phyloP scores from a whole-genome alignment of 2,888 invertebrate genomes.

The Ochropacha duplaris region DNA sequence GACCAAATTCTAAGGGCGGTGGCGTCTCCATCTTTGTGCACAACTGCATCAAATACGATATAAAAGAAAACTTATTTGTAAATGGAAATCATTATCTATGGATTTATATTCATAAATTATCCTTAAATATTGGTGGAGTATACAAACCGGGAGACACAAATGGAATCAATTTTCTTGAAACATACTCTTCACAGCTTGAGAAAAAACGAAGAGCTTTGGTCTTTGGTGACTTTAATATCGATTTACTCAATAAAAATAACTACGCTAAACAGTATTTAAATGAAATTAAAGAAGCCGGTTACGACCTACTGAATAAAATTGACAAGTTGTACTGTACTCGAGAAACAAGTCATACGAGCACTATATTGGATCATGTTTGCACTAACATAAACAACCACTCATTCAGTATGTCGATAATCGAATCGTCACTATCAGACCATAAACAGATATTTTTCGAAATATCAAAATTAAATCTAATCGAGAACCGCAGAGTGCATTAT shows the following conservation, averaged over 20 bases:
- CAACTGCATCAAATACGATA: conserved; percentile 20
- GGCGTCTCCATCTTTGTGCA: conserved; percentile 32
- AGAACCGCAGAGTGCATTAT: conserved; percentile 12
- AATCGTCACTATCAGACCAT: conserved; percentile 25
- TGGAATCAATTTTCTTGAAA: neutral
- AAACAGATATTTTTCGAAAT: conserved; percentile 23
- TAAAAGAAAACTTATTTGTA: conserved; percentile 16
- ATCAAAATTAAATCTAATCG: conserved; percentile 2
- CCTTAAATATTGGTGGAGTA: conserved; percentile 14
- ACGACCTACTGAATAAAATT: conserved; percentile 16
- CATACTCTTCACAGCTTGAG: neutral
- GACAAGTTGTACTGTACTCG: conserved; percentile 13
- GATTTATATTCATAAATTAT: conserved; percentile 19
- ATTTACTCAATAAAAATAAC: neutral
- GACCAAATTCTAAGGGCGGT: conserved; percentile 23
- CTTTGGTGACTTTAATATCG: conserved; percentile 19
- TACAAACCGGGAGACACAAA: neutral
- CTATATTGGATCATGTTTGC: conserved; percentile 20
- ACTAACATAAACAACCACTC: conserved; percentile 15
- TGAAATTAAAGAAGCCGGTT: conserved; percentile 7
- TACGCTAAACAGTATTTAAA: neutral
- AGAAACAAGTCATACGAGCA: conserved; percentile 13
- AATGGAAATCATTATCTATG: conserved; percentile 30
- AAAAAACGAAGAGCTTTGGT: neutral
- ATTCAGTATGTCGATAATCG: conserved; percentile 14